A percentile compares a stretch with the other conserved stretches of the same genome.
Conservation (phyloP, 2,888 invertebrate species). For the Cryptophagus acutangulus region DNA sequence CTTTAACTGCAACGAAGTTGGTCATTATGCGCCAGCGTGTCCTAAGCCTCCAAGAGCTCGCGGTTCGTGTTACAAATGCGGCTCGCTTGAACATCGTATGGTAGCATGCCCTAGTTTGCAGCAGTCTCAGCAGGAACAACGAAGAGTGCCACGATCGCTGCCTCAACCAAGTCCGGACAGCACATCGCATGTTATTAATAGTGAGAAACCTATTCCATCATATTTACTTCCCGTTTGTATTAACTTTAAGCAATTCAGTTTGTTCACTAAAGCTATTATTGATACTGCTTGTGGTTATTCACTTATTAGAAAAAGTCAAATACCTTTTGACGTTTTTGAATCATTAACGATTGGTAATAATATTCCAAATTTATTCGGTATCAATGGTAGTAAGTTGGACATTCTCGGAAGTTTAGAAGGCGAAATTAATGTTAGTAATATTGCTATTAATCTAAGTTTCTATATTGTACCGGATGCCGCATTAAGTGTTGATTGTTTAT, state of each 20-base stretch:
- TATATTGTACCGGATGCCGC: neutral
- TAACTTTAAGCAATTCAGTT: neutral
- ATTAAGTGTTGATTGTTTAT: neutral
- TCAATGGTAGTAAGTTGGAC: slow-evolving; percentile 7
- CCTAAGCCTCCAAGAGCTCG: slow-evolving; percentile 8
- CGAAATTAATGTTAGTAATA: neutral
- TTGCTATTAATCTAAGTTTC: neutral
- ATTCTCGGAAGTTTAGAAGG: slow-evolving; percentile 8
- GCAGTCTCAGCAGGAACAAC: too few relatives aligned
- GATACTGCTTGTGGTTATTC: slow-evolving; percentile 4
- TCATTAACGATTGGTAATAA: neutral
- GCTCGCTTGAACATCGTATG: neutral
- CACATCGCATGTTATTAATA: neutral
- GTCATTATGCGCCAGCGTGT: slow-evolving; percentile 5
- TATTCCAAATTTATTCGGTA: slow-evolving; percentile 6
- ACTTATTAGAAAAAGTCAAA: neutral
- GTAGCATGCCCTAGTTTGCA: neutral
- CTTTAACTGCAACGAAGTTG: slow-evolving; percentile 7
- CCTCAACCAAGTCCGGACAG: neutral
- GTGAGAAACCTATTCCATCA: neutral
- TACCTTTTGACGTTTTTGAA: neutral
- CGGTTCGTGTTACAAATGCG: slow-evolving; percentile 7
- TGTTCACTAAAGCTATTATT: slow-evolving; percentile 4
- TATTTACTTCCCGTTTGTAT: neutral
- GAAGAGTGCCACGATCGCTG: neutral